phyloP scores from a whole-genome alignment of 2,888 invertebrate genomes.

The Apamea anceps region DNA sequence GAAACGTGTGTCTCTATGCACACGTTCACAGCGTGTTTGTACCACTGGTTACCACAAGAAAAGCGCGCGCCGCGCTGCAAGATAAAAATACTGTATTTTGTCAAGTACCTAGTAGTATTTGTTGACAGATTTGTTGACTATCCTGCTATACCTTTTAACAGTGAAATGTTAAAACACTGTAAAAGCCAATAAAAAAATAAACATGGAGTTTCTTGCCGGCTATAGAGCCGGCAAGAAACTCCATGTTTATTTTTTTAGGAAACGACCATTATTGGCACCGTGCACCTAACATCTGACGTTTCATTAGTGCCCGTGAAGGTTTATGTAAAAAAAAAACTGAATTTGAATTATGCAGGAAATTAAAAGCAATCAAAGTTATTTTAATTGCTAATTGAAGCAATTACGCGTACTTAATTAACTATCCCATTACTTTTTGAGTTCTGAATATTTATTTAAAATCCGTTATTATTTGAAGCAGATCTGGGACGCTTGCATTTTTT shows the following conservation, averaged over 20 bases:
- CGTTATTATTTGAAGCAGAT: background rate
- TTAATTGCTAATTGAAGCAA: conserved; percentile 12
- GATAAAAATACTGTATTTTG: too few relatives aligned
- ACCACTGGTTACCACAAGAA: too few relatives aligned
- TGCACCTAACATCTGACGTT: background rate
- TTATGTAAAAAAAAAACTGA: background rate
- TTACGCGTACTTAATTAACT: background rate
- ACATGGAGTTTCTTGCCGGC: background rate
- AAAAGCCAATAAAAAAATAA: background rate
- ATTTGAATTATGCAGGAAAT: background rate
- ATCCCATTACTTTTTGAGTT: too few relatives aligned
- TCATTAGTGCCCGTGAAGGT: background rate
- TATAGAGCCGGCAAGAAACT: too few relatives aligned
- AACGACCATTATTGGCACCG: background rate
- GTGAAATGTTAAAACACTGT: background rate
- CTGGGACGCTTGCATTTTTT: background rate
- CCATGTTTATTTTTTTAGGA: too few relatives aligned
- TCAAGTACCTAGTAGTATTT: background rate
- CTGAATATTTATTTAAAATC: background rate
- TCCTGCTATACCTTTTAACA: background rate
- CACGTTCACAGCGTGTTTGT: too few relatives aligned
- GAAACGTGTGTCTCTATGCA: too few relatives aligned
- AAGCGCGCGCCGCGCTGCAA: too few relatives aligned
- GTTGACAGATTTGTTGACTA: too few relatives aligned
- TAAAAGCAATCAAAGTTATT: background rate